phyloP scores from a whole-genome alignment of 2,113 vertebrate species.

The Albula goreensis region DNA sequence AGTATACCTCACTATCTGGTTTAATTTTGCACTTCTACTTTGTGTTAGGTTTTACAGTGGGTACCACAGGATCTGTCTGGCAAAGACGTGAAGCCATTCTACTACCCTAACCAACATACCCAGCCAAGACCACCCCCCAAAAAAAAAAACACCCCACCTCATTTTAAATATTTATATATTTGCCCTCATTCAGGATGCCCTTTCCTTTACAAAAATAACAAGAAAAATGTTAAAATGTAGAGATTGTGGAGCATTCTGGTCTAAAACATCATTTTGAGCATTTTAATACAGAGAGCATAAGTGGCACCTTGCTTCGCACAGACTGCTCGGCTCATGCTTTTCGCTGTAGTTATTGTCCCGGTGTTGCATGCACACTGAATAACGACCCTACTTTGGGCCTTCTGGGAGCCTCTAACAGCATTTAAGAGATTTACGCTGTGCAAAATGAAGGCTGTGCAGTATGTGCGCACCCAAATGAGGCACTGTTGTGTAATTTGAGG shows the following conservation, averaged over 20 bases:
- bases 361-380: not conserved
- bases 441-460: not conserved
- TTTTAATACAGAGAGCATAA: not conserved
- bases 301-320: not conserved
- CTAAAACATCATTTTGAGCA: not conserved
- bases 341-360: not conserved
- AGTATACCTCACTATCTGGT: too few relatives aligned
- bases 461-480: not conserved
- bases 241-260: not conserved
- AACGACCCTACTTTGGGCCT: not conserved
- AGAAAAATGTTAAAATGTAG: not conserved
- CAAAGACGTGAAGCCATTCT: not conserved
- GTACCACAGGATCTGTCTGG: not conserved
- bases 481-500: not conserved
- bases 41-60: not conserved
- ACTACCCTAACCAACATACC: not conserved
- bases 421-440: constrained; percentile 1
- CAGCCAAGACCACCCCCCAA: not conserved
- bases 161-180: not conserved
- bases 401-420: not conserved
- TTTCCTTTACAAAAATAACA: not conserved
- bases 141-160: not conserved
- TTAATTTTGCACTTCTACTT: too few relatives aligned
- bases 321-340: too few relatives aligned
- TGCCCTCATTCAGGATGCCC: not conserved